Conservation (phyloP, 2,888 invertebrate genomes). For the Drosophila rellima region DNA sequence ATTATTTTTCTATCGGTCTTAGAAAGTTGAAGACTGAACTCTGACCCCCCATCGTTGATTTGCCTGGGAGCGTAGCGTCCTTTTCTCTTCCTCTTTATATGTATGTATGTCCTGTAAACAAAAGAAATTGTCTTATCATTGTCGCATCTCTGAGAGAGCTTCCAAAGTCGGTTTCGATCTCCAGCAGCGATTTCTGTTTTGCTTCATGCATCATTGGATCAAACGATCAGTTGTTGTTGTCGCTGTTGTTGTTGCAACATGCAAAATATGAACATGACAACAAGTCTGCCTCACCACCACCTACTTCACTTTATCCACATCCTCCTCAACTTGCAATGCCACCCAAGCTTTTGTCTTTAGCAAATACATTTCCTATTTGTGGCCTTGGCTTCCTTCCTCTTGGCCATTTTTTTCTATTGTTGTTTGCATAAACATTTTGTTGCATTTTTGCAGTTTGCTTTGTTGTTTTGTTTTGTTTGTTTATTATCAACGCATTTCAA, state of each 20-base stretch:
- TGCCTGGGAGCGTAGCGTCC: conserved; percentile 52
- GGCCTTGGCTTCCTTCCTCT: conserved; percentile 75
- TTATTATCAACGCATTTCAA: conserved; percentile 42
- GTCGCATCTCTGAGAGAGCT: conserved; percentile 16
- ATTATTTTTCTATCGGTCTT: conserved; percentile 12
- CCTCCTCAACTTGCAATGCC: conserved; percentile 27
- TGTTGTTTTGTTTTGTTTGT: conserved; percentile 30
- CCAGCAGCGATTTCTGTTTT: conserved; percentile 27
- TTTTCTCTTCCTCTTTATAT: conserved; percentile 20
- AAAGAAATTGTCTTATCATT: conserved; percentile 32
- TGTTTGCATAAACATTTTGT: conserved; percentile 69
- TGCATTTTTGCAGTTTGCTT: conserved; percentile 24
- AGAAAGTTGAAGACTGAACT: conserved; percentile 53
- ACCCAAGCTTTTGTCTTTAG: conserved; percentile 45
- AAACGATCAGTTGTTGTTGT: conserved; percentile 13
- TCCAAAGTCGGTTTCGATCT: conserved; percentile 4
- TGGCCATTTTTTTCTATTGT: conserved; percentile 30
- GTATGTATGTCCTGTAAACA: conserved; percentile 33
- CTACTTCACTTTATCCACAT: background rate
- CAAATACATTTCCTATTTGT: conserved; percentile 67
- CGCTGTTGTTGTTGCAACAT: conserved; percentile 22
- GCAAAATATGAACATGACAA: conserved; percentile 51
- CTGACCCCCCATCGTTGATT: conserved; percentile 23
- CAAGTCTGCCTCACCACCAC: background rate
- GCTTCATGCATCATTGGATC: conserved; percentile 44